A percentile compares a stretch with the other conserved stretches of the same genome.
Evolutionary conservation across 2,113 vertebrate species (phyloP).

Genomic region (Burhinus bistriatus): DNA sequence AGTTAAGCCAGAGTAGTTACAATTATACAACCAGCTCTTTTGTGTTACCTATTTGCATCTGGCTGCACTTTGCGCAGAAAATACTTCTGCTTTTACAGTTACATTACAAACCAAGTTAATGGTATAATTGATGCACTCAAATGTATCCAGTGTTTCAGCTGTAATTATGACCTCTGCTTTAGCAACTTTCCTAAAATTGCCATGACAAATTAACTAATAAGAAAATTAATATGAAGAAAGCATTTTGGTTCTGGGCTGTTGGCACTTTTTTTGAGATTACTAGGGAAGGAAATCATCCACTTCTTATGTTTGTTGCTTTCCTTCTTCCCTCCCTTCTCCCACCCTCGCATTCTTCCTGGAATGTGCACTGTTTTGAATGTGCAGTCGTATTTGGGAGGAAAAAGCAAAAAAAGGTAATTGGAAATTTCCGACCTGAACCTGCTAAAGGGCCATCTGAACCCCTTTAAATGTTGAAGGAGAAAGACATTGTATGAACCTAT

Average conservation of each 20-base stretch:
- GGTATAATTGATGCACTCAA: constrained; percentile 40
- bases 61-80: neutral
- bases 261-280: neutral
- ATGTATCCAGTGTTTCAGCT: constrained; percentile 6
- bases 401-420: neutral
- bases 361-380: neutral
- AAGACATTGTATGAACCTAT: neutral
- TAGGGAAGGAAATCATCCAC: neutral
- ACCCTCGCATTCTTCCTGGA: neutral
- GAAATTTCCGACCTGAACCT: neutral
- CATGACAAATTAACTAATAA: constrained; percentile 50
- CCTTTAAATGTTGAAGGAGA: neutral
- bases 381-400: neutral
- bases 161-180: constrained; percentile 49
- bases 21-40: neutral
- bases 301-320: neutral
- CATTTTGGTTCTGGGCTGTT: constrained; percentile 30
- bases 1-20: neutral
- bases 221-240: constrained; percentile 50
- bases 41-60: neutral
- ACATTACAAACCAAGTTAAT: constrained; percentile 1
- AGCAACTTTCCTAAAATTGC: constrained; percentile 34
- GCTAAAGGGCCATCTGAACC: neutral
- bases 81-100: constrained; percentile 9
- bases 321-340: neutral